Evolutionary conservation across 2,113 vertebrate genomes (phyloP), one percentile per base, ranked within the genome.

Genomic region (Cynoglossus semilaevis): DNA sequence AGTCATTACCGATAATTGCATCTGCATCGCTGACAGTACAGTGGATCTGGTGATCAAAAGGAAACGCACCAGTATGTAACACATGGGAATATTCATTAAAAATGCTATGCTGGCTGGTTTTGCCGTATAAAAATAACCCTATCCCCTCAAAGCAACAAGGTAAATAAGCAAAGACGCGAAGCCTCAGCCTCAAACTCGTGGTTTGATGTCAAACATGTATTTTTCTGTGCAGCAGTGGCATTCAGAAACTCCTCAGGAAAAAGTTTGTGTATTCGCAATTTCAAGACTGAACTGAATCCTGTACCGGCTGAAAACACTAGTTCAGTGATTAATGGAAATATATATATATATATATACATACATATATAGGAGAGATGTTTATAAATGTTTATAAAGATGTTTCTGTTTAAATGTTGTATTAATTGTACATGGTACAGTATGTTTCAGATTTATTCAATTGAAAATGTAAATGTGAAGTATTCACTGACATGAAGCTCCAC

Each of bases 81-180:
- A 59, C 57, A n/a, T 18, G 74, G 59, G 76, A 58, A 62, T 70
- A 51, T 44, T 72, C 42, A 80, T 76, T 62, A 61, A 68, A 82
- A 60, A 64, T 58, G 43, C 51, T 68, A 40, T 42, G 17, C 22
- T 60, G 52, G 51, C 16, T 47, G 37, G 3, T 73, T 55, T 51
- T 55, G 36, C 56, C 68, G 41, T 66, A 15, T 8, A 49, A 58
- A 63, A 76, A 66, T 34, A 62, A 53, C 57, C 40, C 17, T 71
- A 49, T 62, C 18, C 49, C 62, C 49, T 62, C 47, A 63, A 22
- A 63, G 41, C 9, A 51, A 59, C 56, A 14, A 55, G 40, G 49
- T 11, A 45, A 58, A 59, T 36, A 56, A 49, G 15, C 19, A 37
- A 58, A 36, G 29, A 46, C 35, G 11, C 11, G 18, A 17, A 17